Evolutionary conservation across 2,797 vertebrate species (phyloP), one percentile per base, ranked within the genome.

Genomic region (Myotis findleyi): DNA sequence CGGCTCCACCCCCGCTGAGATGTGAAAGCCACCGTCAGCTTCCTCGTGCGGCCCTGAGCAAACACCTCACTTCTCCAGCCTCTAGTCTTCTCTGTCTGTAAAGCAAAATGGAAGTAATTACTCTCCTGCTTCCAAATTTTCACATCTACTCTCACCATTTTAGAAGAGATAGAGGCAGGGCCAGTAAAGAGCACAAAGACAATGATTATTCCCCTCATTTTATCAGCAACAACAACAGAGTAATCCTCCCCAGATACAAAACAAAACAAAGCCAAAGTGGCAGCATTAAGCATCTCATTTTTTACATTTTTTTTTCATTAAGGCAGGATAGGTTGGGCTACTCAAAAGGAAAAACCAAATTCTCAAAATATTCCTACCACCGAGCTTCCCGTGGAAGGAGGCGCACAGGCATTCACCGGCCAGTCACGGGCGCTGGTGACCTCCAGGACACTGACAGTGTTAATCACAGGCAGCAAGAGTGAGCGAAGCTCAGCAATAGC

Each of bases 301-400:
- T 10, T 23, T 71, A n/a, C 59, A 49, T 1, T 93, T 10, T 87
- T 73, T 73, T 64, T 51, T 75, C 51, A 44, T 72, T 41, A 75
- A 38, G 25, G 18, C 12, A 84, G 30, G 49, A 72, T n/a, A 89
- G 44, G 14, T 11, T 62, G 36, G 6, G 5, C 3, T 57, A 44
- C 87, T 95, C 80, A n/a, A 83, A 94, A 27, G 23, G 16, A 77
- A 83, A 87, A 33, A n/a, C 21, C 62, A 64, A 59, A 68, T 55
- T 89, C 87, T 82, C 77, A 44, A 44, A 85, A 66, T 55, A 86
- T 41, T 57, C 33, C 81, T 77, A 14, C 83, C 73, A 33, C 83
- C 13, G 71, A 94, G 68, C 38, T 89, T 30, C 53, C 77, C 2
- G 0, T 14, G 23, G 41, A 38, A 88, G 75, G 64, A 86, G 69